Conservation (phyloP, 2,113 vertebrate genomes). For the Nycticebus coucang region DNA sequence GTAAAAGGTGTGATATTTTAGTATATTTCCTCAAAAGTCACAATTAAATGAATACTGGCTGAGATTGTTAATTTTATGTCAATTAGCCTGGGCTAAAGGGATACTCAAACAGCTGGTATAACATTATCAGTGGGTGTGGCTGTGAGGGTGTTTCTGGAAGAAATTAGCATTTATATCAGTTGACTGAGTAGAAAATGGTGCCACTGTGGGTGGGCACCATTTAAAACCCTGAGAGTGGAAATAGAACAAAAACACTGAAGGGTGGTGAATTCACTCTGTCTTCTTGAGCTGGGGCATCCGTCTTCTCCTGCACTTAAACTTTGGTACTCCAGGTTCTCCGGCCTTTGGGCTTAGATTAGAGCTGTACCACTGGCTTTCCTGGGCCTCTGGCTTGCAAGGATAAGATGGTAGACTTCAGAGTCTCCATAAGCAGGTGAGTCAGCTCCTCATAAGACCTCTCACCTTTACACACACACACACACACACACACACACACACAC, state of each 20-base stretch:
- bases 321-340: background rate
- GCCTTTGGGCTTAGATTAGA: background rate
- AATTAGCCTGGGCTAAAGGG: background rate
- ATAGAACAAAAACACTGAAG: background rate
- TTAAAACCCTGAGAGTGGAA: rapidly evolving
- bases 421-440: background rate
- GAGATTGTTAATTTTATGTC: background rate
- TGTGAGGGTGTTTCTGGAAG: background rate
- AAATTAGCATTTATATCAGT: background rate
- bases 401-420: background rate
- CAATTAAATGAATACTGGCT: background rate
- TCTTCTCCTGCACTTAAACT: background rate
- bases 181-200: background rate
- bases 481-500: too few relatives aligned
- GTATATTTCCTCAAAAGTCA: background rate
- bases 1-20: background rate
- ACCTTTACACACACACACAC: too few relatives aligned
- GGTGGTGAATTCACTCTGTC: background rate
- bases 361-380: background rate
- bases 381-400: background rate
- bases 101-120: background rate
- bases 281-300: background rate
- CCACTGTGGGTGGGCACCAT: too few relatives aligned
- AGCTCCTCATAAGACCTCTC: background rate
- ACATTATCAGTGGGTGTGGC: background rate